Conservation (phyloP, 2,888 invertebrate genomes). For the Eueremaeus valkanovi region DNA sequence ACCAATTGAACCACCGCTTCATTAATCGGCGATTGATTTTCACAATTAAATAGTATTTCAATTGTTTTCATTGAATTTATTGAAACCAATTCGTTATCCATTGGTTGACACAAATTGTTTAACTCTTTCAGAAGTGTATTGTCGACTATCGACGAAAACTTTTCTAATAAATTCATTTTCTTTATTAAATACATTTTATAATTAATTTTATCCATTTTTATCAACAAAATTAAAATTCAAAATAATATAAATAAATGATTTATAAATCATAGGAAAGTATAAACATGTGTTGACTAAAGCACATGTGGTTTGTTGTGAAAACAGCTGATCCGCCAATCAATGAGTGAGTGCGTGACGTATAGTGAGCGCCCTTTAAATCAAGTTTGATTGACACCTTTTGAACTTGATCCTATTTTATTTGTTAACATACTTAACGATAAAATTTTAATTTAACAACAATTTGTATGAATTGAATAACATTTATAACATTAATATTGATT, state of each 20-base stretch:
- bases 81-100: neutral
- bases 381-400: no score
- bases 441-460: no score
- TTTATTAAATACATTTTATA: neutral
- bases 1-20: neutral
- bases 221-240: neutral
- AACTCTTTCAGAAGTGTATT: neutral
- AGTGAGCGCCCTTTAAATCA: no score
- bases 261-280: neutral
- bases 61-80: constrained; percentile 18
- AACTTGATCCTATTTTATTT: no score
- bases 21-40: neutral
- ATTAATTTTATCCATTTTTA: neutral
- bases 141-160: neutral
- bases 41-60: neutral
- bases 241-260: neutral
- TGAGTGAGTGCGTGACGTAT: no score
- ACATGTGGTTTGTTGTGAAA: neutral
- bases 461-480: no score
- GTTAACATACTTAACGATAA: no score
- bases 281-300: neutral
- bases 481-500: no score
- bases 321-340: neutral
- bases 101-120: neutral
- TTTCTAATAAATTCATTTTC: constrained; percentile 1